Evolutionary conservation across 2,888 invertebrate genomes (phyloP), one percentile per base, ranked within the genome.

Genomic region (Nemotelus pantherinus): DNA sequence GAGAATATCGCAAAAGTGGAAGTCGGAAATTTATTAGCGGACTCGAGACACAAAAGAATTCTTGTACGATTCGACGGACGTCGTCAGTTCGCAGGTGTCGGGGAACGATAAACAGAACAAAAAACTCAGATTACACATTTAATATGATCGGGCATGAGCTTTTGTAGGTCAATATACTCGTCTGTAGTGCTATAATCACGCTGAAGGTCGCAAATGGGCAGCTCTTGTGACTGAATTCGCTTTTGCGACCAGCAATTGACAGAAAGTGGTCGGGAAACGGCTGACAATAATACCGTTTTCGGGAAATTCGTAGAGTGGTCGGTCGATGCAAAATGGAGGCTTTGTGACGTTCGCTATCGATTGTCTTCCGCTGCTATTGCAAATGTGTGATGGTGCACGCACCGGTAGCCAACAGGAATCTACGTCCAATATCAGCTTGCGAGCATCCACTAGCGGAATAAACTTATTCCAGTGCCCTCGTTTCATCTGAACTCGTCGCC

Each of bases 291-390:
- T 65, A 10, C 45, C 47, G 10, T n/a, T 45, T 43, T 65, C 25
- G 45, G 65, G 10, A 9, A 10, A 7, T 9, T 45, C 65, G 65
- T 65, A 47, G 10, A 65, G 65, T 47, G 41, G 43, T 65, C 25
- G n/a, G 25, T 47, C 6, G 3, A 45, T 7, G 55, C 63, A 55
- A 58, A 77, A 79, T 79, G 79, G 77, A 77, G 48, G 39, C 43
- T 45, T 79, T 79, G 79, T 79, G 79, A 79, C 79, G 79, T 79
- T 76, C 64, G 76, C 76, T 78, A 77, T 77, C 68, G 77, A 79
- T 77, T 77, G 72, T 55, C 72, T 53, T 68, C 55, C 48, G 45
- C 44, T 79, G 57, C 60, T 71, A 47, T n/a, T 58, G 55, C 57
- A 76, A 71, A 70, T 71, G 50, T 78, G 78, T 78, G 48, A 75